These are phyloP conservation scores for Antitype chi DNA, from an alignment of 2,888 invertebrate species.

Conservation along the genomic window DNA sequence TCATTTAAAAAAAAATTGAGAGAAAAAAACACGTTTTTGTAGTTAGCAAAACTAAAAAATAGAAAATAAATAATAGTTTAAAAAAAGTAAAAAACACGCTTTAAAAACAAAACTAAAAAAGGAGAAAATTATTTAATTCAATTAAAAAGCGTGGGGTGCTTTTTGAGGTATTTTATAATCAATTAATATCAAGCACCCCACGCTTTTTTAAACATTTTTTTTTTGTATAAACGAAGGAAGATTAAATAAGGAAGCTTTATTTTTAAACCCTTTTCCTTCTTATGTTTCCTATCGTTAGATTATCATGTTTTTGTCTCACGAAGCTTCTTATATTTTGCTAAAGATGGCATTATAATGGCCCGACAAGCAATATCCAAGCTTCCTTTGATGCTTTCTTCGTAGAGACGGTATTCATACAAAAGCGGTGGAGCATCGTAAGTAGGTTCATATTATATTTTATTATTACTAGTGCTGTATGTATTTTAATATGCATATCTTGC, in stretches of 20 bases:
- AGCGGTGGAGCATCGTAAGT: not conserved
- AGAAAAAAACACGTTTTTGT: too few relatives aligned
- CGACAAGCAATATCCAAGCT: constrained; percentile 4
- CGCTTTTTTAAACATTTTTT: not conserved
- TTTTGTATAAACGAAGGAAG: not conserved
- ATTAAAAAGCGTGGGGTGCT: too few relatives aligned
- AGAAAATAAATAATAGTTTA: too few relatives aligned
- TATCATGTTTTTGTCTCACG: not conserved
- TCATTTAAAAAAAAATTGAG: too few relatives aligned
- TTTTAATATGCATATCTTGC: too few relatives aligned
- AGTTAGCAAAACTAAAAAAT: too few relatives aligned
- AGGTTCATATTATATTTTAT: not conserved
- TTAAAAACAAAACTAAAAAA: too few relatives aligned
- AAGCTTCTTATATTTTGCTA: not conserved
- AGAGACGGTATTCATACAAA: not conserved
- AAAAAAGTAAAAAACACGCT: too few relatives aligned
- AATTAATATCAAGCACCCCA: too few relatives aligned
- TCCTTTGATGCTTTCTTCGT: not conserved
- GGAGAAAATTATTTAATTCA: too few relatives aligned
- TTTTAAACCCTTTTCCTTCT: not conserved
- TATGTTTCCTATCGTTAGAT: not conserved
- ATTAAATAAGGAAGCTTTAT: not conserved
- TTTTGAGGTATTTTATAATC: too few relatives aligned
- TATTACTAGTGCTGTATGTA: not conserved
- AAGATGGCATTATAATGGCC: not conserved